Evolutionary conservation across 2,888 invertebrate species (phyloP).

Genomic region (Microdon myrmicae): DNA sequence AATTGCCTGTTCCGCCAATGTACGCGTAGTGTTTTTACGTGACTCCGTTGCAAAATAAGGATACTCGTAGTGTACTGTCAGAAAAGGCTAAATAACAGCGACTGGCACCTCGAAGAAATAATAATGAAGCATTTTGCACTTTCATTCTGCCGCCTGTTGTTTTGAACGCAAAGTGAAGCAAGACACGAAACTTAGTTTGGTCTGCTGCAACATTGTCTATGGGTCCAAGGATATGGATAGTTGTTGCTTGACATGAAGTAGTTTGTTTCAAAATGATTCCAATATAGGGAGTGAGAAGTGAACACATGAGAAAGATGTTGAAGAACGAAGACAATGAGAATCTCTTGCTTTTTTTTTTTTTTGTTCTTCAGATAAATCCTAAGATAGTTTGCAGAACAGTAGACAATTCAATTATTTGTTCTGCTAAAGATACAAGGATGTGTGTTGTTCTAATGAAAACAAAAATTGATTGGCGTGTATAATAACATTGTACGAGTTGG

Average conservation of each 20-base stretch:
- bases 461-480: constrained; percentile 21
- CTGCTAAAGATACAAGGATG: constrained; percentile 11
- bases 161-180: constrained; percentile 41
- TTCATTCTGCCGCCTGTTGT: constrained; percentile 28
- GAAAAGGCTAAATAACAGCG: constrained; percentile 32
- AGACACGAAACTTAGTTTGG: constrained; percentile 10
- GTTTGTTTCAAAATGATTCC: too few species aligned
- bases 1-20: constrained; percentile 18
- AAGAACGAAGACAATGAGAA: too few species aligned
- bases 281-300: too few species aligned
- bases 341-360: neutral
- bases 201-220: constrained; percentile 7
- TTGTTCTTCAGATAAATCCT: neutral
- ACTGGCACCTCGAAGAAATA: constrained; percentile 44
- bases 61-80: constrained; percentile 15
- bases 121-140: constrained; percentile 42
- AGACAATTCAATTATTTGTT: constrained; percentile 22
- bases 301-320: too few species aligned
- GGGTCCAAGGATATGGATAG: too few species aligned
- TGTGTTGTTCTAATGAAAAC: constrained; percentile 27
- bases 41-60: constrained; percentile 39
- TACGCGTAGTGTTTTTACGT: constrained; percentile 42
- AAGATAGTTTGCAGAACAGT: constrained; percentile 1
- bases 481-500: constrained; percentile 4
- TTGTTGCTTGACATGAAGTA: too few species aligned